Evolutionary conservation across 2,797 vertebrate species (phyloP).

Genomic region (Atherinosoma microstoma): DNA sequence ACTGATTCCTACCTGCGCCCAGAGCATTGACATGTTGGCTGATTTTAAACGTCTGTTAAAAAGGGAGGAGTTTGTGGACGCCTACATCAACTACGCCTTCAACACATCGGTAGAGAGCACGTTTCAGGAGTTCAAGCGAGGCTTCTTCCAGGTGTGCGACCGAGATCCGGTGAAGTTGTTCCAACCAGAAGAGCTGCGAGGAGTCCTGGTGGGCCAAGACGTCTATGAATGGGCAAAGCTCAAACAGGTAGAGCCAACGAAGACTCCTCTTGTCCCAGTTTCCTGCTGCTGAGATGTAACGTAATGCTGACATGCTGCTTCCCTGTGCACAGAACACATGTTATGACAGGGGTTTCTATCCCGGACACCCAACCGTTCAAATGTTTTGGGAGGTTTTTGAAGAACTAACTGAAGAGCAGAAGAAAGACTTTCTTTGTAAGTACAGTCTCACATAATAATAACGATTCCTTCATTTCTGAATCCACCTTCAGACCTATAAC

Average conservation of each 20-base stretch:
- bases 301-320: neutral
- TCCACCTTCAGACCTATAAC: no score
- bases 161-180: conserved; percentile 87
- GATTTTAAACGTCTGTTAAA: neutral
- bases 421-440: conserved; percentile 92
- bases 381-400: conserved; percentile 96
- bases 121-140: conserved; percentile 89
- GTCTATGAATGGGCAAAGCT: conserved; percentile 90
- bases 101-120: conserved; percentile 87
- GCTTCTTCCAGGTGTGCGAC: conserved; percentile 93
- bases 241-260: conserved; percentile 84
- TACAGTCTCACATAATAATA: conserved; percentile 42
- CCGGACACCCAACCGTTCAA: conserved; percentile 83
- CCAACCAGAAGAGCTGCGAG: conserved; percentile 89
- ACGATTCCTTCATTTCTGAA: no score
- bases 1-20: no score
- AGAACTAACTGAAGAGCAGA: conserved; percentile 89
- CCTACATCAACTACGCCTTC: conserved; percentile 89
- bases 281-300: neutral
- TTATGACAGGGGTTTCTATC: conserved; percentile 81
- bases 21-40: neutral
- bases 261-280: neutral
- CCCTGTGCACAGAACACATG: conserved; percentile 83
- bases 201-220: conserved; percentile 89
- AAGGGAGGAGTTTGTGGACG: conserved; percentile 90